These are phyloP conservation scores for Bradysia coprophila DNA, from an alignment of 1,140 invertebrate species.

Conservation along the genomic window DNA sequence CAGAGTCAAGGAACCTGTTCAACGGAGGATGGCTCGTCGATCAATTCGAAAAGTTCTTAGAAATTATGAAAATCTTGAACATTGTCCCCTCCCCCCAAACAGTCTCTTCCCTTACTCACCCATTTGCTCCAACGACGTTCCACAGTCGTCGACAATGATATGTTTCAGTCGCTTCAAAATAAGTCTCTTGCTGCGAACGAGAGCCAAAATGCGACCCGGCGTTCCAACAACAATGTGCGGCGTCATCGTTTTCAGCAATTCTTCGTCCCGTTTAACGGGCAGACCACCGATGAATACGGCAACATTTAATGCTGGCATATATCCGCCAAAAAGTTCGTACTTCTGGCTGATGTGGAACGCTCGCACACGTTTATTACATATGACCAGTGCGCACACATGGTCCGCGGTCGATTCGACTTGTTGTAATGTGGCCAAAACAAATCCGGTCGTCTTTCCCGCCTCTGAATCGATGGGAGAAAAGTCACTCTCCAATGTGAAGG, in stretches of 20 bases:
- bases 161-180: conserved; percentile 71
- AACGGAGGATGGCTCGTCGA: too few species aligned
- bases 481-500: too few species aligned
- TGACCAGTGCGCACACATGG: conserved; percentile 69
- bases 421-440: conserved; percentile 77
- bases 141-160: conserved; percentile 81
- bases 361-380: conserved; percentile 78
- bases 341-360: conserved; percentile 87
- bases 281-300: conserved; percentile 78
- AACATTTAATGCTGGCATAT: conserved; percentile 70
- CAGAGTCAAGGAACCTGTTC: too few species aligned
- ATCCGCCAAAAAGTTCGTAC: conserved; percentile 79
- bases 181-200: conserved; percentile 54
- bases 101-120: too few species aligned
- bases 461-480: too few species aligned
- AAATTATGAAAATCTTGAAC: too few species aligned
- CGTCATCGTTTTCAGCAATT: conserved; percentile 62
- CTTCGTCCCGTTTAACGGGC: conserved; percentile 73
- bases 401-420: conserved; percentile 73
- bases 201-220: conserved; percentile 65
- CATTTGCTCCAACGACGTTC: conserved; percentile 75
- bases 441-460: conserved; percentile 90
- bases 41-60: too few species aligned
- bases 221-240: conserved; percentile 84
- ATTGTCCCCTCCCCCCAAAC: too few species aligned